Base-by-base conservation (phyloP, 2,888 invertebrate species). In the Chrysopilus asiliformis region DNA sequence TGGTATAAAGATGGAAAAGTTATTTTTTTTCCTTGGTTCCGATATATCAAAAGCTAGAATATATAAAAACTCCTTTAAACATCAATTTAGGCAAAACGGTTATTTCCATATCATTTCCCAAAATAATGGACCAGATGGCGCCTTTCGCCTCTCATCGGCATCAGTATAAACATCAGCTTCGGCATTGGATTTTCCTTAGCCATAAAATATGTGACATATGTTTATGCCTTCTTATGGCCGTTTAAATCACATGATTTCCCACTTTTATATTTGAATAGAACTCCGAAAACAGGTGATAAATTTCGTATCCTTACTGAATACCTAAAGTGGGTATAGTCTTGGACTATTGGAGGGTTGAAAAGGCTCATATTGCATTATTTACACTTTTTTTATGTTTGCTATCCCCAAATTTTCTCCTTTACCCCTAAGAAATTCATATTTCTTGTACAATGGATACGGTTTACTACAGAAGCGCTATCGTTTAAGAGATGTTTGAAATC, bases 51-150 rank as follows among this genome's bases (percentile, higher is more conserved):
- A n/a, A n/a, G n/a, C n/a, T n/a, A n/a, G n/a, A n/a, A n/a, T n/a
- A n/a, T n/a, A n/a, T n/a, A n/a, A n/a, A n/a, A n/a, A n/a, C n/a
- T 22, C 10, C 22, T 22, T 22, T 22, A 22, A 22, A 10, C 7
- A 22, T 22, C 22, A 22, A 22, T 22, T 22, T 18, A 19, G 15
- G 6, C 37, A 12, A 33, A 38, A 38, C 20, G 32, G 32, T 32
- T 38, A 38, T 38, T 38, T 38, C 38, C 38, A 38, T 38, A 38
- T 38, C 26, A 32, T 38, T 38, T 32, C 32, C 20, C 27, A 32
- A 32, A 38, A 38, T 38, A 38, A 38, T 38, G 32, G 38, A 28
- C 38, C 38, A 38, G 32, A 32, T 38, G 38, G 27, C 32, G 32
- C 38, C 38, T 32, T 26, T 12, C n/a, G n/a, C n/a, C 5, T 12